phyloP scores from a whole-genome alignment of 92 coral and sea anemone species.

The Zoanthus solanderi region DNA sequence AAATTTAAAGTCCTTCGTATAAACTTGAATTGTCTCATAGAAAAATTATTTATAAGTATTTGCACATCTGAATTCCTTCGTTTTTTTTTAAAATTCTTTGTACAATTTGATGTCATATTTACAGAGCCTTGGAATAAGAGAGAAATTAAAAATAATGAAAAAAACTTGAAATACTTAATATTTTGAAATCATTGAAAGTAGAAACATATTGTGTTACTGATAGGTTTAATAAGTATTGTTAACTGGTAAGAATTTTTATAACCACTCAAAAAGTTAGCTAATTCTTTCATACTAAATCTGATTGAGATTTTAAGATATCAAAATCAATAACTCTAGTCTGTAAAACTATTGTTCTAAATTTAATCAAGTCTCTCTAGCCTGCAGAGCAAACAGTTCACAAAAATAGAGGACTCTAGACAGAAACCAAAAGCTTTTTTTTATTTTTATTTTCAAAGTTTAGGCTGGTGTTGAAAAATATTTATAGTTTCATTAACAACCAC shows the following conservation, averaged over 20 bases:
- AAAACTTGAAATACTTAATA: neutral
- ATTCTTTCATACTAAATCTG: too few species aligned
- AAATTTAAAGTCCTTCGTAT: neutral
- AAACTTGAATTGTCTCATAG: neutral
- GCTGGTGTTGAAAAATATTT: too few species aligned
- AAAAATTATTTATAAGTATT: neutral
- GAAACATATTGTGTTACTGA: neutral
- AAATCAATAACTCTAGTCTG: neutral
- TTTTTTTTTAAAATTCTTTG: neutral
- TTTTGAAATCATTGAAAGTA: neutral
- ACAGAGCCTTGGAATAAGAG: neutral
- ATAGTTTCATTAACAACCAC: too few species aligned
- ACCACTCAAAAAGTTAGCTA: too few species aligned
- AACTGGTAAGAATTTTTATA: too few species aligned
- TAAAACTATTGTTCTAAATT: too few species aligned
- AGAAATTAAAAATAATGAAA: neutral
- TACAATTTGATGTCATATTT: neutral
- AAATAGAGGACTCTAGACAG: too few species aligned
- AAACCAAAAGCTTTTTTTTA: too few species aligned
- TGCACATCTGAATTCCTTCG: neutral
- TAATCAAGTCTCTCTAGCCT: too few species aligned
- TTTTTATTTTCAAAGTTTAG: too few species aligned
- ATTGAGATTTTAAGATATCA: too few species aligned
- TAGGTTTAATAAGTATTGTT: neutral
- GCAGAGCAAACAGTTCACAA: too few species aligned